Base-by-base conservation (phyloP, 2,888 invertebrate species). In the Parapristionchus giblindavisi region DNA sequence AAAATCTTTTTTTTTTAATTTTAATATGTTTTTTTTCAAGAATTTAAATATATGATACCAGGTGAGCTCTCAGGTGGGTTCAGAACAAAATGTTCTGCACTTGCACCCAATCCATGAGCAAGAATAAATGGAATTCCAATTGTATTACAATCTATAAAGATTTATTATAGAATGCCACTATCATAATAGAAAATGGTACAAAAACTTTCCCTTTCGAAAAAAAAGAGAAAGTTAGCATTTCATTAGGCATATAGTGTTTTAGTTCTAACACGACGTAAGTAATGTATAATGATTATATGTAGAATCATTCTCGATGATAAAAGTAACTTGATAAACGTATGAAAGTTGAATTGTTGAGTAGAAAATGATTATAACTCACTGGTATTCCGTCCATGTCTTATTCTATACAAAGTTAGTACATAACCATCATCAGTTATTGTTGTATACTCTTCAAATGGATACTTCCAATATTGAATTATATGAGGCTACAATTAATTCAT, bases 391-490 rank as follows among this genome's bases (percentile, higher is more conserved):
- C 63, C 63, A 43, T 65, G 63, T 8, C 32, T 65, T 27, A 65
- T 65, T 4, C 63, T 21, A 65, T 43, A 65, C 11, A 65, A 14
- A 0, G 63, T 65, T 2, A 65, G 29, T 5, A 65, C 43, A 17
- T 65, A 65, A 3, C 63, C 63, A 24, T 65, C 63, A 1, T 65
- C 63, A 0, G 63, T 65, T 1, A 29, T 21, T 21, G 43, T 29
- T 2, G 17, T 29, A 24, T 43, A 43, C 17, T 65, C 63, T 29
- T 65, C 63, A 43, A 65, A 65, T 27, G 63, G 63, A 43, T 65
- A 65, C 17, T 65, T 65, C 63, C 63, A 65, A 43, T 65, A 65
- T 14, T 40, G 40, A 29, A 65, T 65, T 65, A 65, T 65, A 29
- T 65, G 63, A 21, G 40, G 43, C 63, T 65, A 36, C n/a, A 65